These are phyloP conservation scores for Sinocyclocheilus anophthalmus DNA, from an alignment of 2,113 vertebrate species.

Conservation along the genomic window DNA sequence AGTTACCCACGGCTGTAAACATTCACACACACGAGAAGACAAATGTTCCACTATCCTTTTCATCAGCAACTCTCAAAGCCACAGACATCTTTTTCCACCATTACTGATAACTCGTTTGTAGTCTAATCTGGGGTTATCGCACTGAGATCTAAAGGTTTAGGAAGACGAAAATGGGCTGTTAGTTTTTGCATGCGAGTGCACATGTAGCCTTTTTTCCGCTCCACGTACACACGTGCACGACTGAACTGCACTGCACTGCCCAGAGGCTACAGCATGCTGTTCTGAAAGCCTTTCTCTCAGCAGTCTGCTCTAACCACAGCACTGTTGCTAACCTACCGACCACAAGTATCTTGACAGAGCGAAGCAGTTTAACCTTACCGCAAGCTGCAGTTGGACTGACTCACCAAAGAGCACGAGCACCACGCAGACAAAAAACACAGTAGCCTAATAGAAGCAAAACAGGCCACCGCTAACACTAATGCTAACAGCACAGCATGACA, in stretches of 20 bases:
- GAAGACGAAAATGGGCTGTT: slow-evolving; percentile 3
- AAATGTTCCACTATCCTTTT: slow-evolving; percentile 43
- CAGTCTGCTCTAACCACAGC: slow-evolving; percentile 41
- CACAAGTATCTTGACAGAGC: slow-evolving; percentile 43
- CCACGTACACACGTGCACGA: neutral
- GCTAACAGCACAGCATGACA: slow-evolving; percentile 31
- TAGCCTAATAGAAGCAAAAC: slow-evolving; percentile 6
- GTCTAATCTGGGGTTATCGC: slow-evolving; percentile 58
- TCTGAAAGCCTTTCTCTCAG: slow-evolving; percentile 41
- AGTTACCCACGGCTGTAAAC: neutral
- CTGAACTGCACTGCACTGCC: slow-evolving; percentile 44
- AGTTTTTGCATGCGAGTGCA: slow-evolving; percentile 30
- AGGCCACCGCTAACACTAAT: slow-evolving; percentile 7
- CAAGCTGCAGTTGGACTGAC: slow-evolving; percentile 13
- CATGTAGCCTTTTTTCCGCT: slow-evolving; percentile 19
- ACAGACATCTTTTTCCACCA: slow-evolving; percentile 52
- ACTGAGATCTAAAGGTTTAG: slow-evolving; percentile 41
- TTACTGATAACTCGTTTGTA: slow-evolving; percentile 59
- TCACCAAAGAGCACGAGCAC: slow-evolving; percentile 39
- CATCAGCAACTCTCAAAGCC: slow-evolving; percentile 32
- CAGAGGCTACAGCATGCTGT: slow-evolving; percentile 42
- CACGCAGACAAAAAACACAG: slow-evolving; percentile 47
- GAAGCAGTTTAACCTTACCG: slow-evolving; percentile 44
- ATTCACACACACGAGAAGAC: neutral
- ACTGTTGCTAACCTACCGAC: slow-evolving; percentile 42